Percentiles rank a stretch among this genome's conserved stretches.
These are phyloP conservation scores for Eunapius fragilis DNA, from an alignment of 37 sponge, comb jelly and placozoan genomes.

Conservation along the genomic window DNA sequence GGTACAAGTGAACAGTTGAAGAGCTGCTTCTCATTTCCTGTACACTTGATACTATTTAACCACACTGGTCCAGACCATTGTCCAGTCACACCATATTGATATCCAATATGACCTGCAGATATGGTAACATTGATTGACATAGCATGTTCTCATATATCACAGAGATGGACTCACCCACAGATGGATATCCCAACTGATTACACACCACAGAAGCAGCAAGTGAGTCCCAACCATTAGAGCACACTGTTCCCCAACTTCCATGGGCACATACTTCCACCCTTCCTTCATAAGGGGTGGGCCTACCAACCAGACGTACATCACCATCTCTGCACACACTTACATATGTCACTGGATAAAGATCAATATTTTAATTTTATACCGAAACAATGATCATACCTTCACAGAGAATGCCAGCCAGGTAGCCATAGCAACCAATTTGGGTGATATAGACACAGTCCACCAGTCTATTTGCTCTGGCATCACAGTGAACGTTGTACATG, in stretches of 20 bases:
- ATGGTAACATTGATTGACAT: no score
- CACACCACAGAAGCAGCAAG: constrained; percentile 52
- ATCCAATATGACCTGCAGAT: no score
- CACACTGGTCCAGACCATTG: background rate
- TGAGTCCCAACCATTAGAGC: constrained; percentile 40
- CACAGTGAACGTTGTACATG: background rate
- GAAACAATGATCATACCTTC: background rate
- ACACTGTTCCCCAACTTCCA: constrained; percentile 41
- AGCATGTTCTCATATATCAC: no score
- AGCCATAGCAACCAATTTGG: background rate
- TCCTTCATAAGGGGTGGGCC: constrained; percentile 31
- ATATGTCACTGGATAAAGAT: background rate
- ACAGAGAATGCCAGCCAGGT: background rate
- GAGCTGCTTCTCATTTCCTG: background rate
- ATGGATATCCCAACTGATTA: constrained; percentile 4
- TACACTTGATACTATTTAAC: background rate
- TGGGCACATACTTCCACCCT: constrained; percentile 36
- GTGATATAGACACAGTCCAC: background rate
- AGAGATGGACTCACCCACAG: background rate
- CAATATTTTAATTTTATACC: background rate
- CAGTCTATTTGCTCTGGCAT: background rate
- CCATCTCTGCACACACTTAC: background rate
- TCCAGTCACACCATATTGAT: background rate
- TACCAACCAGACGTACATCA: constrained; percentile 8
- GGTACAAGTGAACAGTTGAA: background rate